Evolutionary conservation across 2,797 vertebrate species (phyloP).

Genomic region (Podargus strigoides): DNA sequence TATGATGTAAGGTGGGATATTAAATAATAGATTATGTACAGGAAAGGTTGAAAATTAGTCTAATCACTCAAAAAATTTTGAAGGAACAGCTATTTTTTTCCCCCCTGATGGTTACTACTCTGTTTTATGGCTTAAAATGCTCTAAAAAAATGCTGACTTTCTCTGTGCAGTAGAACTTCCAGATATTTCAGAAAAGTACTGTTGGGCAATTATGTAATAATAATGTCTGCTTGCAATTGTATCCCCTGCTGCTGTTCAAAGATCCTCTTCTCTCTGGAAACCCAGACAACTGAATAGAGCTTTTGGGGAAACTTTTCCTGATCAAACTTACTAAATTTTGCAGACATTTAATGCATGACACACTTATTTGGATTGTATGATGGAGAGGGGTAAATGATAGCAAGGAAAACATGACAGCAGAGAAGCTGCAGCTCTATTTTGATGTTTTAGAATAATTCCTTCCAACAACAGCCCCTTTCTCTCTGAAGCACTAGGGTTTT

Average conservation of each 20-base stretch:
- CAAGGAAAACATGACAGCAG: background rate
- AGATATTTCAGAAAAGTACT: background rate
- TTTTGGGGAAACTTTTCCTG: background rate
- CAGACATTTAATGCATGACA: background rate
- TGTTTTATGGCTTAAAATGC: background rate
- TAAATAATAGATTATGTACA: constrained; percentile 1
- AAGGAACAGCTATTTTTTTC: constrained; percentile 11
- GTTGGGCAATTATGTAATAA: background rate
- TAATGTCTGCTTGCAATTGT: background rate
- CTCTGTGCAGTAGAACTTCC: background rate
- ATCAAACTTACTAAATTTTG: background rate
- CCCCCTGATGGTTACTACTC: background rate
- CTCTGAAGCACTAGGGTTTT: background rate
- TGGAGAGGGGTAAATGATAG: background rate
- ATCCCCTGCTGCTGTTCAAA: background rate
- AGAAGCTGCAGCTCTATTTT: background rate
- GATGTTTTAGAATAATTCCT: background rate
- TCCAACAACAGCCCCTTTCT: background rate
- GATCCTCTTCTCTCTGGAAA: background rate
- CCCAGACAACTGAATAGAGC: background rate
- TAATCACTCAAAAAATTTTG: background rate
- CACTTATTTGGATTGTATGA: background rate
- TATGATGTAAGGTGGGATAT: background rate
- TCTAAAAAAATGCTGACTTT: constrained; percentile 30
- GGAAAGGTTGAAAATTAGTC: constrained; percentile 17